Evolutionary conservation across 2,797 vertebrate genomes (phyloP).

Genomic region (Mycteria americana): DNA sequence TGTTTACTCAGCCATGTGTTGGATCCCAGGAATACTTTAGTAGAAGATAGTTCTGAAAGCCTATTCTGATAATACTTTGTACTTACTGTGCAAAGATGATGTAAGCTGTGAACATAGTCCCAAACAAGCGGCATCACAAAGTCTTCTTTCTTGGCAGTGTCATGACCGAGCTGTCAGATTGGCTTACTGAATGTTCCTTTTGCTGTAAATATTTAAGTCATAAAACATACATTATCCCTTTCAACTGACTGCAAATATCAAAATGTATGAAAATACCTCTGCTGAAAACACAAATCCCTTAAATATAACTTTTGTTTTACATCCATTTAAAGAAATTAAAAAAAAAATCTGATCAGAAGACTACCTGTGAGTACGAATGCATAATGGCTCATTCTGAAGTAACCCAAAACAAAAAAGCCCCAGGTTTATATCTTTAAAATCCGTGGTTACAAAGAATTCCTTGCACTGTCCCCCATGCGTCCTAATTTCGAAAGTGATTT

Average conservation of each 20-base stretch:
- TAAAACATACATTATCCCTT: not conserved
- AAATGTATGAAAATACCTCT: not conserved
- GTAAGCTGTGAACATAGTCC: not conserved
- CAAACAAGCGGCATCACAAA: conserved; percentile 24
- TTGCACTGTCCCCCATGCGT: not conserved
- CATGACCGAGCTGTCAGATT: not conserved
- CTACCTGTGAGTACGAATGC: not conserved
- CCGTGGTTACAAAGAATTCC: not conserved
- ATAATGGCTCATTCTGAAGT: not conserved
- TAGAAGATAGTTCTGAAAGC: not conserved
- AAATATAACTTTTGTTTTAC: not conserved
- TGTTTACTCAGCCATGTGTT: not conserved
- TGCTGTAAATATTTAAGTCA: not conserved
- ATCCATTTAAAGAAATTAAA: not conserved
- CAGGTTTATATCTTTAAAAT: not conserved
- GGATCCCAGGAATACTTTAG: not conserved
- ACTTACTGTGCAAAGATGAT: not conserved
- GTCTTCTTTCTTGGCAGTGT: not conserved
- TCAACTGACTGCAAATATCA: not conserved
- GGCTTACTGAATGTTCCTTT: not conserved
- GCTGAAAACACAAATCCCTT: conserved; percentile 7
- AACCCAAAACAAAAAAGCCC: not conserved
- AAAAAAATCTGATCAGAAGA: not conserved
- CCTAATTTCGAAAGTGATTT: not conserved
- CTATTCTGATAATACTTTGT: not conserved